Base-by-base conservation (phyloP, 2,797 vertebrate species). In the Ctenopoma multispine region DNA sequence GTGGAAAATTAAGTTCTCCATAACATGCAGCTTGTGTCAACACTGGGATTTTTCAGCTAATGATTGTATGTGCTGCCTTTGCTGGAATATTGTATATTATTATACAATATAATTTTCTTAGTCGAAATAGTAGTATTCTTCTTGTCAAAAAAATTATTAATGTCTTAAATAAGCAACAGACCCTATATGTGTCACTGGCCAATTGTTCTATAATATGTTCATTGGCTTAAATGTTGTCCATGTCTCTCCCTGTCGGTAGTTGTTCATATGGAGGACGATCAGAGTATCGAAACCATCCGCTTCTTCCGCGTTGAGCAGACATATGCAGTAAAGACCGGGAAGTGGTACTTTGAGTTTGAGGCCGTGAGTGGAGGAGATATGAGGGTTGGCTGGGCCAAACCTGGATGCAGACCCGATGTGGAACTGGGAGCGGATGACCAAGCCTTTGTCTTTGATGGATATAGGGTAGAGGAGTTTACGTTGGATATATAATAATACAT, bases 331-430 rank as follows among this genome's bases (percentile, higher is more conserved):
- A 96, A 92, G 84, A 94, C 95, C 7, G 98, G 98, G 63, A 98
- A 96, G 89, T 99, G 98, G 98, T 99, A 99, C 91, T 99, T 98
- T 90, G 98, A 99, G 87, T 99, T 99, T 85, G 98, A 99, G 87
- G 96, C 94, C 23, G 91, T 97, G 69, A 98, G 93, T 0, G 96
- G 96, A 85, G 98, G 98, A 27, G 98, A 99, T 46, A 99, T 99
- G 97, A 95, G 95, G 46, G 97, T 99, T 8, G 98, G 98, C 87
- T 99, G 98, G 98, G 98, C 98, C 75, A 93, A 97, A 71, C 97
- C 97, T 2, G 96, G 92, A 85, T 98, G 97, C 86, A 95, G 96
- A 72, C 96, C 98, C 3, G 96, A 99, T 0, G 0, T 97, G 17
- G 97, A 97, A 38, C 68, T 99, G 57, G 98, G 98, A 44, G 78